phyloP scores from a whole-genome alignment of 53 echinoderm and acorn worm genomes.

The Crossaster papposus region DNA sequence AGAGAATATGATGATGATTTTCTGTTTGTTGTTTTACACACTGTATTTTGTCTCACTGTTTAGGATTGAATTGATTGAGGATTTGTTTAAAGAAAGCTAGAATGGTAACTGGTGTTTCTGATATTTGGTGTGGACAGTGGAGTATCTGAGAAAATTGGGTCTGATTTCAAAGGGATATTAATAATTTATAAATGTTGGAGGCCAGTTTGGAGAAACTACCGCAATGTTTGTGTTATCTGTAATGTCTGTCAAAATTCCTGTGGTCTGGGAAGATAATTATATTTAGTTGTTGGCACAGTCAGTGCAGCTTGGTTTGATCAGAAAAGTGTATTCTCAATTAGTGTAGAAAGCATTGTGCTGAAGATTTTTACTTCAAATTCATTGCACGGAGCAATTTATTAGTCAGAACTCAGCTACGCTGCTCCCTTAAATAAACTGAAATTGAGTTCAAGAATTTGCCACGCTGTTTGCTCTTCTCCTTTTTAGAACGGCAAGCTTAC shows the following conservation, averaged over 20 bases:
- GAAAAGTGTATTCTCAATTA: neutral
- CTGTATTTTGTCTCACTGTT: neutral
- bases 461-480: neutral
- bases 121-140: neutral
- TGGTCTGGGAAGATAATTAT: neutral
- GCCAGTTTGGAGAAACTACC: neutral
- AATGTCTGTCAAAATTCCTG: neutral
- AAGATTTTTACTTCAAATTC: neutral
- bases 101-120: neutral
- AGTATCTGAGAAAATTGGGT: neutral
- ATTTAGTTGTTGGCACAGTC: neutral
- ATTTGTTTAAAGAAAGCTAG: neutral
- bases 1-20: slow-evolving; percentile 3
- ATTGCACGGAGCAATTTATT: neutral
- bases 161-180: neutral
- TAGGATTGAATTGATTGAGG: neutral
- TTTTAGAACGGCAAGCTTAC: neutral
- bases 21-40: neutral
- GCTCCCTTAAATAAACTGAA: neutral
- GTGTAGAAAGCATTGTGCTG: neutral
- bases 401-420: neutral
- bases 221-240: neutral
- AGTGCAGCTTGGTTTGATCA: neutral
- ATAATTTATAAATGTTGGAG: neutral
- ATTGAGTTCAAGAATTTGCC: neutral